These are phyloP conservation scores for Perccottus glenii DNA, from an alignment of 2,113 vertebrate genomes.

Conservation along the genomic window DNA sequence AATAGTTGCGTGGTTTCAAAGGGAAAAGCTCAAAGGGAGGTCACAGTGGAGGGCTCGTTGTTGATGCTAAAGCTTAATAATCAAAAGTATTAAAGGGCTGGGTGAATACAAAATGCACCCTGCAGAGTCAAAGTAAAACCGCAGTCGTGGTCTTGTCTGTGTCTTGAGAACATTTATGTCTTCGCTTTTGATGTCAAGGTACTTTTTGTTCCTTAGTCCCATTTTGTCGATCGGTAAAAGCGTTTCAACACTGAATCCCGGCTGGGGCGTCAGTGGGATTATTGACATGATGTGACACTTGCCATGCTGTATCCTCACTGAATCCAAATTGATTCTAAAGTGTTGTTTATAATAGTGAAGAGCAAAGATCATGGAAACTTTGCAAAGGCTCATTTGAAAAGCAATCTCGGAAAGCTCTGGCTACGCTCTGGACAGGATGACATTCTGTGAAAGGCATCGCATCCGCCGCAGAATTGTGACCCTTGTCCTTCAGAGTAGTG, in stretches of 20 bases:
- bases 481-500: constrained; percentile 19
- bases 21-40: constrained; percentile 17
- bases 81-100: constrained; percentile 31
- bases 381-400: constrained; percentile 9
- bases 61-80: constrained; percentile 38
- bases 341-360: constrained; percentile 13
- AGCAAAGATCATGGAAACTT: constrained; percentile 32
- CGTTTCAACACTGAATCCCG: constrained; percentile 5
- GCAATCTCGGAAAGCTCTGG: not conserved
- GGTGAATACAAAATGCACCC: constrained; percentile 26
- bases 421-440: not conserved
- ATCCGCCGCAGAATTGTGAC: not conserved
- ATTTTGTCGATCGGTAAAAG: constrained; percentile 20
- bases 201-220: constrained; percentile 21
- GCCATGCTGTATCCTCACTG: constrained; percentile 10
- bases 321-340: not conserved
- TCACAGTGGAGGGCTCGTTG: constrained; percentile 13
- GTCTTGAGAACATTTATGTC: constrained; percentile 27
- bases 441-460: not conserved
- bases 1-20: constrained; percentile 21
- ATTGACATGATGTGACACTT: constrained; percentile 34
- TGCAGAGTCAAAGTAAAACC: constrained; percentile 9
- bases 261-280: constrained; percentile 23
- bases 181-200: constrained; percentile 25
- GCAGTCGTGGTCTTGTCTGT: constrained; percentile 5